Evolutionary conservation across 2,797 vertebrate genomes (phyloP).

Genomic region (Heteromormyrus szaboi): DNA sequence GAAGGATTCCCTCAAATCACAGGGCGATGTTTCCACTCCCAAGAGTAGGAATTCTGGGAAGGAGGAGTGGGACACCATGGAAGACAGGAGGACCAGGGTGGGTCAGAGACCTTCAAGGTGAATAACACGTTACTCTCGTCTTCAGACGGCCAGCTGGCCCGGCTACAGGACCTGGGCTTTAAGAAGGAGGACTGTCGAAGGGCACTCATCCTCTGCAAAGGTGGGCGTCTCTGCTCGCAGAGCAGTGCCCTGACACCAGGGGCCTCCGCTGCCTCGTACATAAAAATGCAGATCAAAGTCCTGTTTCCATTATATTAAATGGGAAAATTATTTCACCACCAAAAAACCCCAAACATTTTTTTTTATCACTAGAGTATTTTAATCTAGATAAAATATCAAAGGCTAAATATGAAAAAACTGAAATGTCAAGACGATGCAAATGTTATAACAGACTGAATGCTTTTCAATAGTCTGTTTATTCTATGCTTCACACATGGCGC

Average conservation of each 20-base stretch:
- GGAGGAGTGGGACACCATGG: background rate
- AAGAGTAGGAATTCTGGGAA: background rate
- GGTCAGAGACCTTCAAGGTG: background rate
- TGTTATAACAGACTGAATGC: background rate
- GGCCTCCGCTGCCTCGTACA: background rate
- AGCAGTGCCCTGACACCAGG: background rate
- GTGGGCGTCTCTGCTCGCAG: conserved; percentile 45
- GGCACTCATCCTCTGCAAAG: conserved; percentile 80
- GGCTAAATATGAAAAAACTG: background rate
- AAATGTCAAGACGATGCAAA: background rate
- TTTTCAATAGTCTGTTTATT: background rate
- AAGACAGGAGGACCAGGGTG: background rate
- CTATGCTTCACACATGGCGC: background rate
- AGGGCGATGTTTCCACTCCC: background rate
- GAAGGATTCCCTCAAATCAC: background rate
- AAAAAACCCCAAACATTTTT: background rate
- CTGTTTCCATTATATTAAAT: background rate
- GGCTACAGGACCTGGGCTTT: conserved; percentile 85
- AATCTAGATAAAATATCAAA: background rate
- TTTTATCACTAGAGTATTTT: background rate
- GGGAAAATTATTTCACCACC: background rate
- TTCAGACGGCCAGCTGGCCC: conserved; percentile 76
- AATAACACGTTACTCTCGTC: background rate
- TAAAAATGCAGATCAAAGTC: background rate
- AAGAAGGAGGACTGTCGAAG: conserved; percentile 77